Evolutionary conservation across 92 coral and sea anemone species (phyloP).

Genomic region (Actinostola sp.): DNA sequence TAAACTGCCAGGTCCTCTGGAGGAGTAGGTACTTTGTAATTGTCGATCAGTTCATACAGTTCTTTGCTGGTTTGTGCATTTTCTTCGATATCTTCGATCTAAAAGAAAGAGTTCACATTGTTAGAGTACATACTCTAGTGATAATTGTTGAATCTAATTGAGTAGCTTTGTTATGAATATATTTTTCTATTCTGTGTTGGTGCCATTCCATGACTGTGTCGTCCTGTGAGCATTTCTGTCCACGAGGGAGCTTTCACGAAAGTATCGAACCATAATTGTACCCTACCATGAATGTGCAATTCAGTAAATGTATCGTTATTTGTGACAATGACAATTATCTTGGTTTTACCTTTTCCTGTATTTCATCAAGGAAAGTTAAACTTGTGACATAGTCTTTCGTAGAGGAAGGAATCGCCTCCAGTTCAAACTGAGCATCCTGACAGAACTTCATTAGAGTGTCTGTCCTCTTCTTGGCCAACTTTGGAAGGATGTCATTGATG

Average conservation of each 20-base stretch:
- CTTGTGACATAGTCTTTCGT: conserved; percentile 87
- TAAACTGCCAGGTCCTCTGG: conserved; percentile 98
- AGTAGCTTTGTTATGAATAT: too few relatives aligned
- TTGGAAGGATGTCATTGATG: conserved; percentile 93
- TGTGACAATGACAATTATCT: too few relatives aligned
- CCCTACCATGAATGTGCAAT: too few relatives aligned
- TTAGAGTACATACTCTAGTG: too few relatives aligned
- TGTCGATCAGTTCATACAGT: conserved; percentile 89
- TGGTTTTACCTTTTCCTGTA: conserved; percentile 96
- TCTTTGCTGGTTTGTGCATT: conserved; percentile 87
- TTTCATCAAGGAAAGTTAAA: conserved; percentile 87
- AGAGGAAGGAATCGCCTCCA: conserved; percentile 79
- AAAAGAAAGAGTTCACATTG: background rate
- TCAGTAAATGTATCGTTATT: too few relatives aligned
- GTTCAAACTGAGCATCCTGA: conserved; percentile 94
- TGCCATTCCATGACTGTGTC: too few relatives aligned
- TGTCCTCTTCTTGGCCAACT: conserved; percentile 87
- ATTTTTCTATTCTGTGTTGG: too few relatives aligned
- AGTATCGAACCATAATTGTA: too few relatives aligned
- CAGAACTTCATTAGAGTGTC: conserved; percentile 92
- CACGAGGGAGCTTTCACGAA: too few relatives aligned
- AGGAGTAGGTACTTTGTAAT: conserved; percentile 96
- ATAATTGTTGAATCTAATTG: too few relatives aligned
- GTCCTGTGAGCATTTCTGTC: too few relatives aligned
- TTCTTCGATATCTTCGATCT: conserved; percentile 95